Base-by-base conservation (phyloP, 2,797 vertebrate genomes). In the Picus viridis region DNA sequence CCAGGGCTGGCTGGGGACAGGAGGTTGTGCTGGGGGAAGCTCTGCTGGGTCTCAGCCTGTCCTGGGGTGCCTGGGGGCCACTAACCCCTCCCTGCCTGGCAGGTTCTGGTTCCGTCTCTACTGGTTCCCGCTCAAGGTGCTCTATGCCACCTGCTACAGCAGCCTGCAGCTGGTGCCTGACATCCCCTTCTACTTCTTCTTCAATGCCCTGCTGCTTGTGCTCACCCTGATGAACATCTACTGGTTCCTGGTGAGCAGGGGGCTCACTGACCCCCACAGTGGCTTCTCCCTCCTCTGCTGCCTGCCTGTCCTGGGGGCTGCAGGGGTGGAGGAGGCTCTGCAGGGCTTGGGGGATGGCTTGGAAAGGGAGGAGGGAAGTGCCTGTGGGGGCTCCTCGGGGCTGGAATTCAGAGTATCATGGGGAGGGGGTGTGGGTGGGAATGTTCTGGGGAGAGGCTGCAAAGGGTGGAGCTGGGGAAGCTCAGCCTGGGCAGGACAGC, bases 31-130 rank as follows among this genome's bases (percentile, higher is more conserved):
- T 24, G 41, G 47, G 71, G 17, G 53, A 16, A 7, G 49, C 80
- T 23, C 9, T 3, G 17, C 63, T 20, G 63, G 59, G 27, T 39
- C 74, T 36, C 24, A 0, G 9, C 26, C 47, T 29, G 26, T 23
- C n/a, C 56, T 0, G 12, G 51, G 29, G 4, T 65, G 45, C 49
- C 57, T 6, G 1, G 1, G 53, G 24, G 18, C 41, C 24, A 0
- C n/a, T 26, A 22, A 75, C 11, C 39, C 29, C 53, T 3, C 32
- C 11, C 64, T 59, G 45, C 83, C 91, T 13, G 49, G 27, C 95
- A 99, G 99, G 99, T 99, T 99, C 97, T 99, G 98, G 99, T 99
- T 99, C 97, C 99, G 99, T 15, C 98, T 99, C 78, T 99, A 99
- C 97, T 99, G 99, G 99, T 99, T 99, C 95, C 99, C 99, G 3